These are phyloP conservation scores for Troides oblongomaculatus DNA, from an alignment of 2,888 invertebrate genomes.

Conservation along the genomic window DNA sequence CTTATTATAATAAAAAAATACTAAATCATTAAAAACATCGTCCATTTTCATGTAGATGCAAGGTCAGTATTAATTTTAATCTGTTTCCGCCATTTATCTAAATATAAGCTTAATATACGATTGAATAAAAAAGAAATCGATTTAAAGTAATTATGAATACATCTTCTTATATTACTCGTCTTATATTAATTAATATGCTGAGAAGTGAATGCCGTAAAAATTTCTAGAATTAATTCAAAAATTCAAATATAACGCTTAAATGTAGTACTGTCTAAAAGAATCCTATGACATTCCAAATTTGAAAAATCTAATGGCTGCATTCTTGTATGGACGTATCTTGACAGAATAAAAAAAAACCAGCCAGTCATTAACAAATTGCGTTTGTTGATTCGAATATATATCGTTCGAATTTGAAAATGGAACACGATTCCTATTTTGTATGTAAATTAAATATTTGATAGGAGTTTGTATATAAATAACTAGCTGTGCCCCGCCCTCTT, in stretches of 20 bases:
- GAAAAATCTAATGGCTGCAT: too few species aligned
- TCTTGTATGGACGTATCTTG: too few species aligned
- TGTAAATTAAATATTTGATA: not conserved
- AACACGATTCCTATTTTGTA: not conserved
- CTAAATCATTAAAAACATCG: not conserved
- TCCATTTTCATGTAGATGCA: conserved; percentile 12
- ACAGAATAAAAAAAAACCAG: too few species aligned
- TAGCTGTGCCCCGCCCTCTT: too few species aligned
- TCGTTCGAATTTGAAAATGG: not conserved
- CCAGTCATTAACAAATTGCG: too few species aligned
- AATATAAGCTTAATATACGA: not conserved
- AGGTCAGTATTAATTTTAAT: not conserved
- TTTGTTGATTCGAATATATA: too few species aligned
- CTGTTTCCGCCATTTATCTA: not conserved
- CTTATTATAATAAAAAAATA: conserved; percentile 5
- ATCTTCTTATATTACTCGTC: not conserved
- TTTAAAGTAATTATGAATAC: not conserved
- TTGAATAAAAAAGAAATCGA: not conserved
- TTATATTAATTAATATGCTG: too few species aligned
- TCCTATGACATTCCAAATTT: too few species aligned
- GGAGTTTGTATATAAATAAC: not conserved
- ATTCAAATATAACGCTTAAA: not conserved
- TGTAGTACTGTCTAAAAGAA: too few species aligned
- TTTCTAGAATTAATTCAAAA: not conserved
- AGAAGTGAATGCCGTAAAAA: not conserved